phyloP scores from a whole-genome alignment of 2,888 invertebrate species.

The Sesamia inferens region DNA sequence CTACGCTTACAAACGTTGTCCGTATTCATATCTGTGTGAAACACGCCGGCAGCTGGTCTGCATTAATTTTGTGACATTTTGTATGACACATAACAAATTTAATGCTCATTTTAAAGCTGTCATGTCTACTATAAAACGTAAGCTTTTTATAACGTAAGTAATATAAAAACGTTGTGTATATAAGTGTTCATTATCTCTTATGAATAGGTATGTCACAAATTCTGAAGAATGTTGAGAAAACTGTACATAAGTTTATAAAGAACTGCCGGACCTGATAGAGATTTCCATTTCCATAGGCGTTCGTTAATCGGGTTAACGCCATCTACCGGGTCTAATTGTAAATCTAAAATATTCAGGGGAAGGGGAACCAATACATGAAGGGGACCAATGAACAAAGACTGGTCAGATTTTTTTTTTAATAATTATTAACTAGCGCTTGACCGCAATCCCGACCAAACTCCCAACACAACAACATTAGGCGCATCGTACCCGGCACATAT shows the following conservation, averaged over 20 bases:
- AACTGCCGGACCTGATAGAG: neutral
- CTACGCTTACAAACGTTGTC: neutral
- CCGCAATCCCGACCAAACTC: no score
- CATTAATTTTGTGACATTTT: neutral
- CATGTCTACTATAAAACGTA: neutral
- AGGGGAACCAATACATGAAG: no score
- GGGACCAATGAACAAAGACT: no score
- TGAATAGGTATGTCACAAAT: no score
- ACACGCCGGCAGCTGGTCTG: neutral
- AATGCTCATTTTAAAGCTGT: neutral
- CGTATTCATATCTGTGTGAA: neutral
- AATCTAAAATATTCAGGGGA: neutral
- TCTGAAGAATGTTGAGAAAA: no score
- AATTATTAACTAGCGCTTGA: no score
- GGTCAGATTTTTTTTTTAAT: no score
- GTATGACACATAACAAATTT: neutral
- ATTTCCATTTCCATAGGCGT: neutral
- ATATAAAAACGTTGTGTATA: no score
- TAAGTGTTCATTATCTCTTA: neutral
- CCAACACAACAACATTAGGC: no score
- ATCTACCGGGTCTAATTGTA: neutral
- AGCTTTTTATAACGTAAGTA: neutral
- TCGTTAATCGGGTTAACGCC: no score
- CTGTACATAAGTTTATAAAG: neutral
- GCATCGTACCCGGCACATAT: no score